These are phyloP conservation scores for Gryon sp. DNA, from an alignment of 1,140 invertebrate genomes.

Conservation along the genomic window DNA sequence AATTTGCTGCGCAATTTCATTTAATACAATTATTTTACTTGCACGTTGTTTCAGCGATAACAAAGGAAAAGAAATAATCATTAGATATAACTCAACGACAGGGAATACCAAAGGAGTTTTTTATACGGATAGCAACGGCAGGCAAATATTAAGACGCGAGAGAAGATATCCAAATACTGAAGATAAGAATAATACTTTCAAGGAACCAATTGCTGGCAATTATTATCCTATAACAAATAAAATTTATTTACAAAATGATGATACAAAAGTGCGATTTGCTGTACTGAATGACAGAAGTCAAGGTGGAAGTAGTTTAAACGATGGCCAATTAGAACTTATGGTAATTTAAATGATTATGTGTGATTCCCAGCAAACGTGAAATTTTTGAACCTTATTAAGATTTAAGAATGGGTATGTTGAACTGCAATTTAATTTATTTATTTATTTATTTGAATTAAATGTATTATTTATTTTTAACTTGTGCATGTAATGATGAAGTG, in stretches of 20 bases:
- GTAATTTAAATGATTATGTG: no score
- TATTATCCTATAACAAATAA: slow-evolving; percentile 96
- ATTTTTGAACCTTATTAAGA: no score
- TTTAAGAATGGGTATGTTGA: no score
- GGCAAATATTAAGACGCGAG: slow-evolving; percentile 89
- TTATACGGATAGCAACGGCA: slow-evolving; percentile 96
- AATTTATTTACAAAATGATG: slow-evolving; percentile 77
- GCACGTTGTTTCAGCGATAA: slow-evolving; percentile 83
- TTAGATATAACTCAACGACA: slow-evolving; percentile 83
- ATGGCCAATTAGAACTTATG: slow-evolving; percentile 24
- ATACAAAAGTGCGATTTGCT: slow-evolving; percentile 80
- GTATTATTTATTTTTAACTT: no score
- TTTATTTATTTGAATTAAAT: no score
- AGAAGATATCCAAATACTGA: slow-evolving; percentile 83
- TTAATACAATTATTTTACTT: no score
- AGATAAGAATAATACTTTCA: slow-evolving; percentile 83
- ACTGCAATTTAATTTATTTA: no score
- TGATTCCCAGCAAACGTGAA: no score
- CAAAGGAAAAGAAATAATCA: slow-evolving; percentile 91
- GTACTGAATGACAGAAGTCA: slow-evolving; percentile 92
- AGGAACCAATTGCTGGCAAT: slow-evolving; percentile 89
- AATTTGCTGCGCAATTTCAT: no score
- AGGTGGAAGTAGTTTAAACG: slow-evolving; percentile 86
- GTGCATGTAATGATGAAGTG: no score
- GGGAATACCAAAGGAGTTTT: slow-evolving; percentile 85